Percentiles rank a stretch among this genome's conserved stretches.
phyloP scores from a whole-genome alignment of 2,888 invertebrate genomes.

The Amorpha juglandis region DNA sequence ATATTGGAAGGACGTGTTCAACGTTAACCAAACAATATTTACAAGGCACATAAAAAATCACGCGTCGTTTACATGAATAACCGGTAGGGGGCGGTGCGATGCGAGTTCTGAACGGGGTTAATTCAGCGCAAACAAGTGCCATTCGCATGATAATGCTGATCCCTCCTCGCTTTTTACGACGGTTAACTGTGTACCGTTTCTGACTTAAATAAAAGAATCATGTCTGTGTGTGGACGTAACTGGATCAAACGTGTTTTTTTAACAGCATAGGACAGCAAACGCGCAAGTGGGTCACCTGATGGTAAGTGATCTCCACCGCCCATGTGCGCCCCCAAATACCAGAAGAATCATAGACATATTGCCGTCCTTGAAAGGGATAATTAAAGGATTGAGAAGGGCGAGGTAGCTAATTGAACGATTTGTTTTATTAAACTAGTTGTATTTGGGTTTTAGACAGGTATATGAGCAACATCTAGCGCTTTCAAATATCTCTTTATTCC shows the following conservation, averaged over 20 bases:
- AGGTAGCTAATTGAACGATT: too few relatives aligned
- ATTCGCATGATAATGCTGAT: constrained; percentile 46
- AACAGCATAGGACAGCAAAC: too few relatives aligned
- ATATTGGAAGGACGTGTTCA: not conserved
- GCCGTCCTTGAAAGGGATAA: too few relatives aligned
- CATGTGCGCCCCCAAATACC: too few relatives aligned
- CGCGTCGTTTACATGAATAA: constrained; percentile 38
- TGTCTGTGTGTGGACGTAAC: not conserved
- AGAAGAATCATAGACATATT: too few relatives aligned
- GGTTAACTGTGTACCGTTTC: not conserved
- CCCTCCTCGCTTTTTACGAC: constrained; percentile 25
- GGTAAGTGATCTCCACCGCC: too few relatives aligned
- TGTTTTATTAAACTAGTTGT: too few relatives aligned
- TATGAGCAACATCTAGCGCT: too few relatives aligned
- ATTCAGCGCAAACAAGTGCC: constrained; percentile 48
- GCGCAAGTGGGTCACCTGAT: too few relatives aligned
- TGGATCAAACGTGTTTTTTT: not conserved
- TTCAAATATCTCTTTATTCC: too few relatives aligned
- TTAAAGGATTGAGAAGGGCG: too few relatives aligned
- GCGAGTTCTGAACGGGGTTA: constrained; percentile 39
- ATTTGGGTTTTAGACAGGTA: too few relatives aligned
- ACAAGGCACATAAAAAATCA: constrained; percentile 8
- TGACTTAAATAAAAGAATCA: not conserved
- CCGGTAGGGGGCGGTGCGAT: constrained; percentile 26
- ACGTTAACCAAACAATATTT: constrained; percentile 1